Evolutionary conservation across 2,888 invertebrate species (phyloP).

Genomic region (Tridacna gigas): DNA sequence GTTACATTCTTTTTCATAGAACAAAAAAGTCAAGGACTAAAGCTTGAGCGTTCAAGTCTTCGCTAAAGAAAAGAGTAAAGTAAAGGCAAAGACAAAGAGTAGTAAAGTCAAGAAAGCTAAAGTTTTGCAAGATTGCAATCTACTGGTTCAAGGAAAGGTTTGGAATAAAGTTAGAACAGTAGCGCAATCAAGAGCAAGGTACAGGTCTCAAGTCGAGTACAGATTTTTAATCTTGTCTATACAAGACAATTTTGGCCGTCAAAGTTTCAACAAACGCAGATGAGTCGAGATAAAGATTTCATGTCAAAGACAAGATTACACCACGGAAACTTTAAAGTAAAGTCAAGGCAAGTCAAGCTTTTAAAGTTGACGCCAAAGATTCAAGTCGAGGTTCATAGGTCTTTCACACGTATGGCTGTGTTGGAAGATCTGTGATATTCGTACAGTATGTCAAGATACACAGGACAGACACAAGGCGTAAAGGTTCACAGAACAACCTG

Average conservation of each 20-base stretch:
- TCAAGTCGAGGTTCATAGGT: background rate
- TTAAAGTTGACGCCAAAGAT: constrained; percentile 4
- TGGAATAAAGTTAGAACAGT: no score
- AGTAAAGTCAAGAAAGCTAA: constrained; percentile 16
- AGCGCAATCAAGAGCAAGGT: background rate
- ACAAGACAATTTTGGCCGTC: background rate
- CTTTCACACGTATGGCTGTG: background rate
- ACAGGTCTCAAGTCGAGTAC: constrained; percentile 16
- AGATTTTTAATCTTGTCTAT: background rate
- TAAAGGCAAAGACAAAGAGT: constrained; percentile 36
- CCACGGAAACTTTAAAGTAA: background rate
- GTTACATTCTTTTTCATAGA: constrained; percentile 35
- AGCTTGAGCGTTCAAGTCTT: constrained; percentile 32
- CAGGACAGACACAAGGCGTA: background rate
- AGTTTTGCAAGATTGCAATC: constrained; percentile 9
- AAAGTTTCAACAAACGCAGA: no score
- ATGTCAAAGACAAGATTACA: background rate
- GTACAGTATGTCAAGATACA: constrained; percentile 6
- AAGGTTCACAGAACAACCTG: no score
- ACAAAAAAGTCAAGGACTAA: constrained; percentile 40
- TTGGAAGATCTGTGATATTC: background rate
- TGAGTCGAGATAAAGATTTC: no score
- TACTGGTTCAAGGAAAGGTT: constrained; percentile 17
- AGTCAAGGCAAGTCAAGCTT: constrained; percentile 2
- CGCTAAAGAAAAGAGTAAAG: constrained; percentile 36